phyloP scores from a whole-genome alignment of 2,888 invertebrate genomes.

The Tortricodes alternella region DNA sequence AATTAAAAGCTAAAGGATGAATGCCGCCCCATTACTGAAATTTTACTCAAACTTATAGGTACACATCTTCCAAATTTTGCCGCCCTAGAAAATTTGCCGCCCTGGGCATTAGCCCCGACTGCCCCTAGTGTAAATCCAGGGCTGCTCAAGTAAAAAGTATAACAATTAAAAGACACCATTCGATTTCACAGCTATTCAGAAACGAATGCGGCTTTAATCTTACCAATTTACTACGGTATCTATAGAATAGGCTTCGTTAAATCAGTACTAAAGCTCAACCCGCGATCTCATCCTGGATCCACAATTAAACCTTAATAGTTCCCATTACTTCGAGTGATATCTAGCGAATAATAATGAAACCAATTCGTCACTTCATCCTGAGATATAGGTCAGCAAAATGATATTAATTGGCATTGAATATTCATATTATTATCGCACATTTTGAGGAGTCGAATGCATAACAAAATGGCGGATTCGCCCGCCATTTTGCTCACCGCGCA shows the following conservation, averaged over 20 bases:
- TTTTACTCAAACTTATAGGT: too few relatives aligned
- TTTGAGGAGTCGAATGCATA: conserved; percentile 36
- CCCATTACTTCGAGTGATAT: conserved; percentile 14
- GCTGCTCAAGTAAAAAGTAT: too few relatives aligned
- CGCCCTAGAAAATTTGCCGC: too few relatives aligned
- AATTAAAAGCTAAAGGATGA: too few relatives aligned
- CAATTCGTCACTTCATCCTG: conserved; percentile 6
- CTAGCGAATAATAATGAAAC: background rate
- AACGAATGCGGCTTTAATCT: too few relatives aligned
- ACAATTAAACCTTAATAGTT: conserved; percentile 23
- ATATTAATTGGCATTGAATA: conserved; percentile 27
- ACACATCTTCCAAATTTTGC: too few relatives aligned
- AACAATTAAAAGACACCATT: too few relatives aligned
- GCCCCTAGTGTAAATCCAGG: too few relatives aligned
- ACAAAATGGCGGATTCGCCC: conserved; percentile 34
- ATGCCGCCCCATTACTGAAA: too few relatives aligned
- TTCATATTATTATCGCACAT: conserved; percentile 19
- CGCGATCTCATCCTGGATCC: conserved; percentile 19
- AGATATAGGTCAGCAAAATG: conserved; percentile 29
- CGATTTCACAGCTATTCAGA: too few relatives aligned
- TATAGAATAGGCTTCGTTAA: background rate
- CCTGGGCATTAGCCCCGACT: too few relatives aligned
- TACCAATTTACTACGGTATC: background rate
- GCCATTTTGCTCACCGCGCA: conserved; percentile 51
- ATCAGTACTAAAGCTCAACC: conserved; percentile 1